Base-by-base conservation (phyloP, 37 sponge, comb jelly and placozoan species). In the Theonella swinhoei region DNA sequence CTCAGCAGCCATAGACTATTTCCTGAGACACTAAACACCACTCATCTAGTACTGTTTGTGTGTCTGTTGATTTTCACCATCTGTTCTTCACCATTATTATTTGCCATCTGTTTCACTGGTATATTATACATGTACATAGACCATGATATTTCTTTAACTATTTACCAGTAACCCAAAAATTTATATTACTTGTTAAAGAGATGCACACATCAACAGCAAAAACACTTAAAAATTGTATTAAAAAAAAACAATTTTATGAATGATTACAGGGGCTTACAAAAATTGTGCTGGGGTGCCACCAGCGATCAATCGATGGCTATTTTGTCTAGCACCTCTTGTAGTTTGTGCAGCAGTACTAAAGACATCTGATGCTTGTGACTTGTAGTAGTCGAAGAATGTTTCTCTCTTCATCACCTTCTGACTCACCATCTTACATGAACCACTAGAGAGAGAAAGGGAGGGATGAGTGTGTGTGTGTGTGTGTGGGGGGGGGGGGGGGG, bases 1-100 rank as follows among this genome's bases (percentile, higher is more conserved):
- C 87, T 99, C 99, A 66, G 88, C 89, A 23, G 99, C 92, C n/a
- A 94, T 99, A 59, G 99, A 99, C 86, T 88, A 97, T 67, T 97
- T 90, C 63, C 32, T 95, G 29, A 88, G 94, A 80, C 39, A 64
- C 35, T 54, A 31, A 75, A 23, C 30, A 17, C 36, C 30, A 58
- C 19, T 25, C 68, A n/a, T n/a, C n/a, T n/a, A n/a, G n/a, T n/a
- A n/a, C n/a, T n/a, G n/a, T n/a, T n/a, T n/a, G n/a, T n/a, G n/a
- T n/a, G n/a, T n/a, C n/a, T n/a, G n/a, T n/a, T n/a, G n/a, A n/a
- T n/a, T n/a, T n/a, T n/a, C n/a, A n/a, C n/a, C n/a, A n/a, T n/a
- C n/a, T n/a, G n/a, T n/a, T n/a, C n/a, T n/a, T n/a, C n/a, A n/a
- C n/a, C n/a, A n/a, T n/a, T n/a, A n/a, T n/a, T n/a, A n/a, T n/a